Base-by-base conservation (phyloP, 2,797 vertebrate species). In the Hybognathus amarus region DNA sequence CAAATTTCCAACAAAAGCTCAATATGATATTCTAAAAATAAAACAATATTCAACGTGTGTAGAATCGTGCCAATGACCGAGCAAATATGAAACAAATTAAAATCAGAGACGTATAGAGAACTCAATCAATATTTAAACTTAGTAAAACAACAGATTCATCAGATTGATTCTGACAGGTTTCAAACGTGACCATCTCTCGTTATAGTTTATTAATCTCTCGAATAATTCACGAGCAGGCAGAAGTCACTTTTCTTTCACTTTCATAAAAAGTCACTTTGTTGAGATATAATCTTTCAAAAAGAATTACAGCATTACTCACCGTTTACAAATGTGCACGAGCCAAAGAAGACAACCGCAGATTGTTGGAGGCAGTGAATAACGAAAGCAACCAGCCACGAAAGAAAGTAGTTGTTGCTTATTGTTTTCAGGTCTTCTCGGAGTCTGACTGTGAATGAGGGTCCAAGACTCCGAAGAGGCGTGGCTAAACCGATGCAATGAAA, bases 301-400 rank as follows among this genome's bases (percentile, higher is more conserved):
- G 4, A 54, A 9, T n/a, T 7, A 18, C 40, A 17, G 13, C n/a
- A 18, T 42, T 56, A 84, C 87, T 86, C 56, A 88, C 87, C 87
- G 77, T 71, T 76, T 36, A 13, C 12, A 66, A 76, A 86, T 47
- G 73, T 52, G 47, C 30, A 50, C 11, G 71, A 15, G 22, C n/a
- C 54, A 17, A 10, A 30, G 24, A 36, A 67, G 30, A 40, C 22
- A 67, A 33, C 2, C 3, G 27, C 2, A 24, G 20, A 13, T 6
- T 52, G 27, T 12, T 18, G 20, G 4, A 75, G 2, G 52, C 30
- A 10, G 59, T 1, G 24, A 30, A 40, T 20, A 56, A 33, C 30
- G 10, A 77, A 45, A 40, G 40, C 11, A 59, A 17, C 20, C 17
- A 59, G 33, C 13, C 30, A n/a, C 24, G 17, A 13, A 1, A 36